phyloP scores from a whole-genome alignment of 2,113 vertebrate species.

The Eulemur rufifrons region DNA sequence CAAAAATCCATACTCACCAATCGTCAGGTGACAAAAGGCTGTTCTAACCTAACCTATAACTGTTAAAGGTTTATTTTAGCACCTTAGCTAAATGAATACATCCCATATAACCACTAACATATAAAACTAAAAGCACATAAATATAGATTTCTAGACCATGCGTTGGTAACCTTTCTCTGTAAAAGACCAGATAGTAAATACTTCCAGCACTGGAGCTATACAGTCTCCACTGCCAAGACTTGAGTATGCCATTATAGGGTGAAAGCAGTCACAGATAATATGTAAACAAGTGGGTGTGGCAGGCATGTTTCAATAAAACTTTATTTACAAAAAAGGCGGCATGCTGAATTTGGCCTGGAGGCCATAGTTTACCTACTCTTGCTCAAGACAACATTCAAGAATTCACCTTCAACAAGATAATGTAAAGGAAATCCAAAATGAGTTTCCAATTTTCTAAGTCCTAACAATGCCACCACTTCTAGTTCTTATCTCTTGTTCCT shows the following conservation, averaged over 20 bases:
- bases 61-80: conserved; percentile 19
- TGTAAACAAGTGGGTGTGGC: neutral
- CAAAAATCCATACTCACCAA: neutral
- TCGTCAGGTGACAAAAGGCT: neutral
- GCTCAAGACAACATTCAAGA: neutral
- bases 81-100: neutral
- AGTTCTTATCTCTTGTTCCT: neutral
- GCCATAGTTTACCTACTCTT: neutral
- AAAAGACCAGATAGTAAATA: neutral
- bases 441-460: neutral
- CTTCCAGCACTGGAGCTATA: neutral
- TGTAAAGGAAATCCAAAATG: neutral
- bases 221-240: neutral
- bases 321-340: neutral
- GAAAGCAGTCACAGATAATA: neutral
- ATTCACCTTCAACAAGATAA: conserved; percentile 27
- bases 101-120: neutral
- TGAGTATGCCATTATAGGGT: neutral
- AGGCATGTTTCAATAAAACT: neutral
- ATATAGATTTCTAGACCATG: neutral
- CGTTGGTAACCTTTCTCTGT: neutral
- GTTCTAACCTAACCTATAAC: neutral
- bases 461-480: neutral
- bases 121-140: neutral
- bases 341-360: neutral